phyloP scores from a whole-genome alignment of 2,113 vertebrate species.

The Perccottus glenii region DNA sequence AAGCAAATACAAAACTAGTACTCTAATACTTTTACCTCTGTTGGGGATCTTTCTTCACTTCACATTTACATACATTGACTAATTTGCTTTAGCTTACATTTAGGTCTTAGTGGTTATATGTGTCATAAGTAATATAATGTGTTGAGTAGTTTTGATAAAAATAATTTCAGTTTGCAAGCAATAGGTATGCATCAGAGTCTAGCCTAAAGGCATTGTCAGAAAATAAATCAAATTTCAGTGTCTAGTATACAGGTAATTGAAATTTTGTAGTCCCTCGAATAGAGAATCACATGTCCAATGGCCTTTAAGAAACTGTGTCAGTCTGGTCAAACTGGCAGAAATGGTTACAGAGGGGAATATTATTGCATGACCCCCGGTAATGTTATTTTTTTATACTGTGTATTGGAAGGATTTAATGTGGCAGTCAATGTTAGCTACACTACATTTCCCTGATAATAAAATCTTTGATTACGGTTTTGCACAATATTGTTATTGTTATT shows the following conservation, averaged over 20 bases:
- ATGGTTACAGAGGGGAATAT: constrained; percentile 45
- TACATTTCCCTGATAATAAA: no score
- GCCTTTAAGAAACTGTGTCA: constrained; percentile 55
- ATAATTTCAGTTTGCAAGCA: constrained; percentile 20
- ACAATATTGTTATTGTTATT: no score
- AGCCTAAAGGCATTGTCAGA: constrained; percentile 42
- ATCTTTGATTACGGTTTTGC: no score
- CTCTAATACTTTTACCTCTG: background rate
- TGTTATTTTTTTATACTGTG: constrained; percentile 28
- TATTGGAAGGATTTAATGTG: background rate
- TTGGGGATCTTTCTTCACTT: no score
- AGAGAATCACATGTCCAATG: constrained; percentile 47
- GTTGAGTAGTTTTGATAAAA: constrained; percentile 16
- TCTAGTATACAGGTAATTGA: constrained; percentile 59
- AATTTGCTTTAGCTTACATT: background rate
- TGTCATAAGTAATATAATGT: background rate
- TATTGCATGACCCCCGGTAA: constrained; percentile 28
- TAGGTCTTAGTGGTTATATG: background rate
- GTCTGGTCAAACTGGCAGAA: constrained; percentile 31
- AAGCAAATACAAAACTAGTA: constrained; percentile 16
- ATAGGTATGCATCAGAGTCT: constrained; percentile 28
- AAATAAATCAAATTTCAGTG: constrained; percentile 59
- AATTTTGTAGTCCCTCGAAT: constrained; percentile 49
- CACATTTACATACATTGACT: no score
- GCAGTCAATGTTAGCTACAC: no score